phyloP scores from a whole-genome alignment of 2,797 vertebrate genomes.

The Parambassis ranga region DNA sequence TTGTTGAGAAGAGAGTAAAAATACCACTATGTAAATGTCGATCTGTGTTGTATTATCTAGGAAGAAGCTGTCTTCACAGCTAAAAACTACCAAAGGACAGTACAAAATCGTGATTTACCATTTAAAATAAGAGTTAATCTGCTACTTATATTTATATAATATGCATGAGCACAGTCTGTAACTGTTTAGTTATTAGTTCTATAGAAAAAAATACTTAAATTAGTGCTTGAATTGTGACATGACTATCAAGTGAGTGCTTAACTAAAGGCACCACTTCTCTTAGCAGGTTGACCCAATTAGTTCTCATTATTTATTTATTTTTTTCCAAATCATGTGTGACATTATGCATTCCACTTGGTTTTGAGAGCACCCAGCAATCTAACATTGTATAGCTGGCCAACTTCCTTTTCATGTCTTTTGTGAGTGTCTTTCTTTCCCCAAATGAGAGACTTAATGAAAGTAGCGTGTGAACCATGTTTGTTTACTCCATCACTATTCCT shows the following conservation, averaged over 20 bases:
- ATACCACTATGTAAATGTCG: not conserved
- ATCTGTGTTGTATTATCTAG: not conserved
- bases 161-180: not conserved
- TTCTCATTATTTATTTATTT: slow-evolving; percentile 30
- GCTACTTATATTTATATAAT: too few species aligned
- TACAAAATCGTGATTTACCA: too few species aligned
- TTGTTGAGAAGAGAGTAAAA: not conserved
- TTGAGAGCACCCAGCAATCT: not conserved
- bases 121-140: too few species aligned
- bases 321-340: slow-evolving; percentile 24
- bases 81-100: too few species aligned
- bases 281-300: slow-evolving; percentile 38
- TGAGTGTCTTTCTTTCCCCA: not conserved
- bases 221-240: slow-evolving; percentile 28
- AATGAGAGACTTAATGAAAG: not conserved
- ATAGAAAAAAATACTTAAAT: slow-evolving; percentile 9
- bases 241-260: slow-evolving; percentile 37
- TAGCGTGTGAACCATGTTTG: not conserved
- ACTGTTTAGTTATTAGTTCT: not conserved
- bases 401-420: not conserved
- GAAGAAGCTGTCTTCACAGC: too few species aligned
- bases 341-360: slow-evolving; percentile 14
- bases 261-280: slow-evolving; percentile 42
- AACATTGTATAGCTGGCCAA: not conserved
- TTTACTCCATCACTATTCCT: not conserved